phyloP scores from a whole-genome alignment of 2,888 invertebrate species.

The Hypomecis atomaria region DNA sequence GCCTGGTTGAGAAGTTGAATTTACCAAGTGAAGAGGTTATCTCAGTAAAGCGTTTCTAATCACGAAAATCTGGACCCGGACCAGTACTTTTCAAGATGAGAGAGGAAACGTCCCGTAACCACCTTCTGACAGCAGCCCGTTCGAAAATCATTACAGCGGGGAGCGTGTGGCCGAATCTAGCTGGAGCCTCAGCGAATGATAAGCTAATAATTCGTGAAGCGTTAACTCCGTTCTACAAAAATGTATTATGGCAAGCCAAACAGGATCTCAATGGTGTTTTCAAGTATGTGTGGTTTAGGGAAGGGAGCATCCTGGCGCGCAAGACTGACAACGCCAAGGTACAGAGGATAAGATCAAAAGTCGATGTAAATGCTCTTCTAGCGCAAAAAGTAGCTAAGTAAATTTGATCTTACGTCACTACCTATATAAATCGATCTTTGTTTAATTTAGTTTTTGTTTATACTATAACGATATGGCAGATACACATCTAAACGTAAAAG shows the following conservation, averaged over 20 bases:
- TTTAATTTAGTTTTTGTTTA: slow-evolving; percentile 4
- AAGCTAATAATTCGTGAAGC: slow-evolving; percentile 14
- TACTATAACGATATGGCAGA: neutral
- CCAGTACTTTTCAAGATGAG: neutral
- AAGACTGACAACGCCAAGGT: slow-evolving; percentile 5
- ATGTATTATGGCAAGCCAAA: slow-evolving; percentile 14
- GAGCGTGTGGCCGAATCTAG: slow-evolving; percentile 6
- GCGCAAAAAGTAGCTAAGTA: too few relatives aligned
- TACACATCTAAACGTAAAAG: neutral
- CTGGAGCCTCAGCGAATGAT: slow-evolving; percentile 6
- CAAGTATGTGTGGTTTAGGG: slow-evolving; percentile 7
- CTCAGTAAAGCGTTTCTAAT: neutral
- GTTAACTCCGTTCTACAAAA: slow-evolving; percentile 9
- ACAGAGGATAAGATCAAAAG: neutral
- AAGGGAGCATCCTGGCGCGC: slow-evolving; percentile 6
- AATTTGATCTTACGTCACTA: too few relatives aligned
- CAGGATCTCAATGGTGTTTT: slow-evolving; percentile 6
- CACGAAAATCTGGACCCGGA: neutral
- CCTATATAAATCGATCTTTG: too few relatives aligned
- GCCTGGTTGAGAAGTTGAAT: neutral
- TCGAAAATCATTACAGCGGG: neutral
- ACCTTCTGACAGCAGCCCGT: slow-evolving; percentile 4
- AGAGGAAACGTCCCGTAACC: neutral
- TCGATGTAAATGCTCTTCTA: neutral
- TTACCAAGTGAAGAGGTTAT: neutral